Evolutionary conservation across 2,888 invertebrate species (phyloP).

Genomic region (Chaitophorus viminalis): DNA sequence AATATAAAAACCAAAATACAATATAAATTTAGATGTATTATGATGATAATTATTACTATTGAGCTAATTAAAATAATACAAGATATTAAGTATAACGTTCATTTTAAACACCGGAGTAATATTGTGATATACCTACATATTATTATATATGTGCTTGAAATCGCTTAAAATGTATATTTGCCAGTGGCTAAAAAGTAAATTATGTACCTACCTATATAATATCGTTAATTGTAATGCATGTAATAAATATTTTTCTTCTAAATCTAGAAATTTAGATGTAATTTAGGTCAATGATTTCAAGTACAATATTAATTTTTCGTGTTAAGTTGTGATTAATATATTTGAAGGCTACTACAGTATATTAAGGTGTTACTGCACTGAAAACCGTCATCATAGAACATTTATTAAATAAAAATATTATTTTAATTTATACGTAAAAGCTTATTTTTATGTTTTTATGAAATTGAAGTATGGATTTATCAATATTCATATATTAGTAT

Average conservation of each 20-base stretch:
- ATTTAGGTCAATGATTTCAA: constrained; percentile 17
- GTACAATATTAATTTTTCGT: background rate
- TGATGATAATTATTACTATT: background rate
- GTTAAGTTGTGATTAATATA: background rate
- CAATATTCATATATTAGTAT: too few relatives aligned
- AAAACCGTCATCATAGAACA: background rate
- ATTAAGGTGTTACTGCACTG: background rate
- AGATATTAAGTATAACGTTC: too few relatives aligned
- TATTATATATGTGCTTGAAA: background rate
- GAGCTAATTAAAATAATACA: background rate
- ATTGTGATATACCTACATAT: background rate
- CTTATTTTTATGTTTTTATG: too few relatives aligned
- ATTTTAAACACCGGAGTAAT: too few relatives aligned
- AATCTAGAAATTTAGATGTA: background rate
- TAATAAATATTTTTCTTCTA: background rate
- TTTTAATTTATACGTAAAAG: too few relatives aligned
- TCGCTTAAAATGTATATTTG: background rate
- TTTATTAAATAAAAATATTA: background rate
- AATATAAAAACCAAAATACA: too few relatives aligned
- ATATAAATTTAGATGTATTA: too few relatives aligned
- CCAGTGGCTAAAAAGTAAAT: background rate
- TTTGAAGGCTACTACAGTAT: background rate
- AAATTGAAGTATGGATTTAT: too few relatives aligned
- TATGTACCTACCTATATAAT: background rate
- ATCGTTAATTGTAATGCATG: background rate